These are phyloP conservation scores for Laspeyria flexula DNA, from an alignment of 2,888 invertebrate genomes.

Conservation along the genomic window DNA sequence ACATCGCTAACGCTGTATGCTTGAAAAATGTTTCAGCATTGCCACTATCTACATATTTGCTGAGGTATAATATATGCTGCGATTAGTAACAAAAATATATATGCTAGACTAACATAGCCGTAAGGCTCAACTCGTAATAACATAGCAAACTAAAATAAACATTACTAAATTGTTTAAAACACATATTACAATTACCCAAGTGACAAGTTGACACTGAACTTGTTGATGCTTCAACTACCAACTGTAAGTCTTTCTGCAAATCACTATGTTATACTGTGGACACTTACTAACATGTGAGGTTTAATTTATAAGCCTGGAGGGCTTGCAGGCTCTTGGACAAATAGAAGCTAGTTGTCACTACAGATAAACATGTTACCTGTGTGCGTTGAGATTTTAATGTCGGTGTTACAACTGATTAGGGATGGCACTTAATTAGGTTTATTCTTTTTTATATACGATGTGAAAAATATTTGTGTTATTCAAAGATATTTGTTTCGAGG, in stretches of 20 bases:
- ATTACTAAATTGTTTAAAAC: not conserved
- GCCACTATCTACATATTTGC: no score
- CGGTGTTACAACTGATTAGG: conserved; percentile 1
- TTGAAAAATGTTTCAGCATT: no score
- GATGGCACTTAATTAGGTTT: not conserved
- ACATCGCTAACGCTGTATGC: no score
- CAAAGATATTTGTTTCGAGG: no score
- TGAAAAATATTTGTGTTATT: no score
- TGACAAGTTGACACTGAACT: conserved; percentile 3
- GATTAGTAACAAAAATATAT: no score
- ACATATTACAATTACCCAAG: not conserved
- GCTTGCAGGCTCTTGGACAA: not conserved
- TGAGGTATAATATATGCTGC: no score
- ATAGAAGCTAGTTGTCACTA: conserved; percentile 24
- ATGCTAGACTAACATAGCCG: no score
- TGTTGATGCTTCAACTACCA: not conserved
- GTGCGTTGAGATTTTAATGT: conserved; percentile 30
- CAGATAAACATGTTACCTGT: conserved; percentile 34
- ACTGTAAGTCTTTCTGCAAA: not conserved
- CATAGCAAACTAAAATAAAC: not conserved
- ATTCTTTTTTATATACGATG: no score
- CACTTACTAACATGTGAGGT: not conserved
- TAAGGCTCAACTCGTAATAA: no score
- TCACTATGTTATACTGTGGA: conserved; percentile 3
- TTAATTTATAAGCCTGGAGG: not conserved